phyloP scores from a whole-genome alignment of 2,888 invertebrate genomes.

The Shargacucullia verbasci region DNA sequence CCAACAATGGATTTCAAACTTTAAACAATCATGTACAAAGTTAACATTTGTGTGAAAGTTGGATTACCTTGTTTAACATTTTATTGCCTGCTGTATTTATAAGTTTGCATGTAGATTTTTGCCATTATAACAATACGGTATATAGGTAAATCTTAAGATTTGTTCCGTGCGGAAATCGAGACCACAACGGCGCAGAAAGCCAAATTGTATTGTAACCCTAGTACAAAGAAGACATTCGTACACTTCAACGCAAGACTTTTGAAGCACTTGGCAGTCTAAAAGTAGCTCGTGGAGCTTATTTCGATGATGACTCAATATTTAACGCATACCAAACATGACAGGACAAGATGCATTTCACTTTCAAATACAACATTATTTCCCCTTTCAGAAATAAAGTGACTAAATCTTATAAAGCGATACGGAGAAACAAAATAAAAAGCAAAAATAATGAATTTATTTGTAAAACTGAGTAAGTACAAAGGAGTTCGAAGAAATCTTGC shows the following conservation, averaged over 20 bases:
- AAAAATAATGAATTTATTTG: conserved; percentile 38
- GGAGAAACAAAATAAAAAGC: conserved; percentile 19
- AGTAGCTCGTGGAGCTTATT: too few relatives aligned
- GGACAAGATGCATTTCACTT: conserved; percentile 7
- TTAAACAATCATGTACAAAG: background rate
- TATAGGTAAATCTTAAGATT: too few relatives aligned
- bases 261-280: too few relatives aligned
- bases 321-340: background rate
- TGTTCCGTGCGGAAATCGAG: too few relatives aligned
- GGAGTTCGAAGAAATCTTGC: conserved; percentile 30
- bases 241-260: too few relatives aligned
- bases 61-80: background rate
- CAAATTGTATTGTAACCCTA: too few relatives aligned
- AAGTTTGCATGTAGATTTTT: too few relatives aligned
- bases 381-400: conserved; percentile 10
- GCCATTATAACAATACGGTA: too few relatives aligned
- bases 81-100: too few relatives aligned
- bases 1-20: conserved; percentile 4
- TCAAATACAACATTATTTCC: conserved; percentile 12
- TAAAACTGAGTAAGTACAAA: conserved; percentile 37
- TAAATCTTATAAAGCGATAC: conserved; percentile 10
- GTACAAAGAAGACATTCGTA: too few relatives aligned
- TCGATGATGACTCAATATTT: too few relatives aligned
- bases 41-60: background rate
- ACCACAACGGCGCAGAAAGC: too few relatives aligned